These are phyloP conservation scores for Agrypnia vestita DNA, from an alignment of 1,140 invertebrate species.

Conservation along the genomic window DNA sequence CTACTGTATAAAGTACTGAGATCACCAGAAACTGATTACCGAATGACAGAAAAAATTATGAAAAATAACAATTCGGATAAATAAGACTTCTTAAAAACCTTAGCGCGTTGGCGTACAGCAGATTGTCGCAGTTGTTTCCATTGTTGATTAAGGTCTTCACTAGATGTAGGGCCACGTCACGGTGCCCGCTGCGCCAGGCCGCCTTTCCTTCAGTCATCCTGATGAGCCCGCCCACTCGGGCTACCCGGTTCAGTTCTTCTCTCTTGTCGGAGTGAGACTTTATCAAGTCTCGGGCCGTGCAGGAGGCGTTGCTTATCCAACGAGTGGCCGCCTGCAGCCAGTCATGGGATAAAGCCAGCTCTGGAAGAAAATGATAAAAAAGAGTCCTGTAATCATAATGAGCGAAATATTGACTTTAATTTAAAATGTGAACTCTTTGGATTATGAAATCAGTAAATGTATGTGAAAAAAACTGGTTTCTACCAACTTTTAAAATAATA, in stretches of 20 bases:
- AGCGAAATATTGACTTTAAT: too few relatives aligned
- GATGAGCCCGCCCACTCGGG: slow-evolving; percentile 22
- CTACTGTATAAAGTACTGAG: too few relatives aligned
- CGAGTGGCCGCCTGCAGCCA: slow-evolving; percentile 44
- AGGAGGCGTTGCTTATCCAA: slow-evolving; percentile 51
- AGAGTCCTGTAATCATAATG: too few relatives aligned
- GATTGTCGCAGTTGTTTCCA: slow-evolving; percentile 20
- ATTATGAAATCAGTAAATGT: too few relatives aligned
- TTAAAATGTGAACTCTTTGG: too few relatives aligned
- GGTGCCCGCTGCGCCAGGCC: slow-evolving; percentile 53
- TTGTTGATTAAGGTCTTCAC: slow-evolving; percentile 51
- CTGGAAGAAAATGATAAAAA: slow-evolving; percentile 64
- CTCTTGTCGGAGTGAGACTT: not conserved
- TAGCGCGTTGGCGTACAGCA: slow-evolving; percentile 48
- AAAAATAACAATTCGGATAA: not conserved
- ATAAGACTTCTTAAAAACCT: slow-evolving; percentile 40
- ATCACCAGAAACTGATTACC: too few relatives aligned
- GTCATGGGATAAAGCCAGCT: slow-evolving; percentile 55
- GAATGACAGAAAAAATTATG: not conserved
- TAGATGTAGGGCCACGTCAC: slow-evolving; percentile 55
- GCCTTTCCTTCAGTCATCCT: slow-evolving; percentile 48
- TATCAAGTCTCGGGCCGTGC: slow-evolving; percentile 54
- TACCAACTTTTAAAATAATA: too few relatives aligned
- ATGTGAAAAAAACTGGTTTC: too few relatives aligned
- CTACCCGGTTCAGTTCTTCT: not conserved